Base-by-base conservation (phyloP, 2,113 vertebrate genomes). In the Anoura caudifer region DNA sequence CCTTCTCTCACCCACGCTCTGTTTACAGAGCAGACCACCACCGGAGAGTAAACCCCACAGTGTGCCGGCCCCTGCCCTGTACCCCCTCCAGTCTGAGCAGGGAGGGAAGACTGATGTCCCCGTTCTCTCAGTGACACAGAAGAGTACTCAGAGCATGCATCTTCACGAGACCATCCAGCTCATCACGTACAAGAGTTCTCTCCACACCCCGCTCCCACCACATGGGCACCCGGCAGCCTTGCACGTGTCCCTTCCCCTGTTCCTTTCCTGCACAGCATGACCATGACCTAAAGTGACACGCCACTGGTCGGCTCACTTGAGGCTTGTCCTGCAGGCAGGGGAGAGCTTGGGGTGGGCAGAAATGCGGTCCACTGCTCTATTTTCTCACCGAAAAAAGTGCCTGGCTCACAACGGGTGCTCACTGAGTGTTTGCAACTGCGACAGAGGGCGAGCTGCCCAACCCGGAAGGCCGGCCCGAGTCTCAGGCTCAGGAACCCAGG, bases 281-380 rank as follows among this genome's bases (percentile, higher is more conserved):
- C 36, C 16, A 1, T 2, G 4, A 45, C 54, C 76, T 65, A 4
- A 28, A 22, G 56, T 0, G 4, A 16, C 0, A 2, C 1, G 0
- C 19, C 5, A 15, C 0, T 11, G 43, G 52, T 3, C 1, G 0
- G 19, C 26, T 33, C 14, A 0, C n/a, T 85, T 15, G 33, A 33
- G 8, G 26, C 73, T 50, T 28, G 76, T 77, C 26, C 80, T 69
- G 17, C 13, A 22, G 2, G 17, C 14, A 36, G 12, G 87, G 1
- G 11, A 67, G 73, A 26, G 61, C n/a, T 19, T 19, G 0, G 2
- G 43, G 24, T 22, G 15, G 80, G 70, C 4, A 33, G 83, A 26
- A 26, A 7, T 14, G 47, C 3, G 19, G 63, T 4, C 36, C 36
- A 22, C 20, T 5, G 31, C 33, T 28, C 33, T 28, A 15, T 12